A percentile compares a stretch with the other conserved stretches of the same genome.
Evolutionary conservation across 2,888 invertebrate species (phyloP).

Genomic region (Agrenia bidenticulata): DNA sequence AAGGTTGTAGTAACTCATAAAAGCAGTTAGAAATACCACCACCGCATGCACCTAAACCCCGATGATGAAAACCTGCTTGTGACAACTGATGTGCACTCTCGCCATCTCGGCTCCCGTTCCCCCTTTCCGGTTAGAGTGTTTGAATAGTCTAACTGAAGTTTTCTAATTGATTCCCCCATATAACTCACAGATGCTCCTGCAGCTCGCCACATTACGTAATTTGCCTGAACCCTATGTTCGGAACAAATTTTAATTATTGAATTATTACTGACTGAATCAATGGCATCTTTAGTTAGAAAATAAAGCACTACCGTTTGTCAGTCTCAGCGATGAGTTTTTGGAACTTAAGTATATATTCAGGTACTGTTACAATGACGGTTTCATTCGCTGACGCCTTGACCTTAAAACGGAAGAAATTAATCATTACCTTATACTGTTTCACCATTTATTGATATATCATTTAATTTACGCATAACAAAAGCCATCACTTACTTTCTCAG

Average conservation of each 20-base stretch:
- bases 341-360: conserved; percentile 73
- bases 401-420: conserved; percentile 31
- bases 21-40: conserved; percentile 13
- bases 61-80: conserved; percentile 47
- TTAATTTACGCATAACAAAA: too few relatives aligned
- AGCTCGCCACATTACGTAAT: conserved; percentile 91
- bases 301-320: conserved; percentile 61
- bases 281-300: conserved; percentile 9
- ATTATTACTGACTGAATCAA: neutral
- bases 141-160: conserved; percentile 76
- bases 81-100: conserved; percentile 56
- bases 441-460: too few relatives aligned
- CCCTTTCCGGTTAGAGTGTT: conserved; percentile 80
- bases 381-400: conserved; percentile 68
- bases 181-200: conserved; percentile 68
- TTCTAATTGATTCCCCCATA: conserved; percentile 73
- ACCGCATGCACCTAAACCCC: conserved; percentile 20
- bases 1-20: conserved; percentile 13
- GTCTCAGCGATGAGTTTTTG: conserved; percentile 64
- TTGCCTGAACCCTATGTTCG: conserved; percentile 70
- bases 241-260: neutral
- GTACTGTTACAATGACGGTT: conserved; percentile 79
- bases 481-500: conserved; percentile 59
- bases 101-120: conserved; percentile 84
- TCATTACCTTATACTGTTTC: too few relatives aligned